Evolutionary conservation across 2,888 invertebrate genomes (phyloP), one percentile per base, ranked within the genome.

Genomic region (Ophion slaviceki): DNA sequence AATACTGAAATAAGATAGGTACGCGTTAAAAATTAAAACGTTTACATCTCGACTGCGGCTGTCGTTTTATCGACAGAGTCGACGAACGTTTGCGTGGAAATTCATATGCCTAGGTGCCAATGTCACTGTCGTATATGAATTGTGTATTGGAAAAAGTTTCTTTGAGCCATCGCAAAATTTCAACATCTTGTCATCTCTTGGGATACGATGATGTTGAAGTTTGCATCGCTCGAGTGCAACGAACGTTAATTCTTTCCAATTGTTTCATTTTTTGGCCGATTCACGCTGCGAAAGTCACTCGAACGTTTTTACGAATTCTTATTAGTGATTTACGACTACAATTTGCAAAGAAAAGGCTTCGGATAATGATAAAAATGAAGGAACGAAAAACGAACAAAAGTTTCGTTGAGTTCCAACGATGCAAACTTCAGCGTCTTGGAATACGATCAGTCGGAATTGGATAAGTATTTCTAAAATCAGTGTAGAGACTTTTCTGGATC

Each of bases 1-100:
- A 99, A 99, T 95, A 99, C 99, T 99, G 96, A 92, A 97, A 96
- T 95, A 93, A 93, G 94, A 92, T 71, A 91, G 83, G 90, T 80
- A 62, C 82, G 82, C 61, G 87, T 88, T 86, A 85, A 90, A 88
- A 59, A 45, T 53, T 28, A 10, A 40, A 68, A 6, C 20, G n/a
- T 32, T 47, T 32, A 2, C 11, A 61, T 8, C 11, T 14, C n/a
- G 20, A 45, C 24, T 61, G 24, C 14, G 2, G 36, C n/a, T 61
- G 14, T 68, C 40, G 10, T 47, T 24, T 6, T 47, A 6, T 24
- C 45, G 24, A 47, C 24, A 36, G 24, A 28, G 11, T 61, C 24
- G 57, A 5, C 2, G 57, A 5, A 57, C 57, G 1, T 40, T 57
- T n/a, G 2, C 57, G n/a, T 57, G 24, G 14, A 8, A 40, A 40